A percentile compares a stretch with the other conserved stretches of the same genome.
Conservation (phyloP, 2,797 vertebrate genomes). For the Phoebastria nigripes region DNA sequence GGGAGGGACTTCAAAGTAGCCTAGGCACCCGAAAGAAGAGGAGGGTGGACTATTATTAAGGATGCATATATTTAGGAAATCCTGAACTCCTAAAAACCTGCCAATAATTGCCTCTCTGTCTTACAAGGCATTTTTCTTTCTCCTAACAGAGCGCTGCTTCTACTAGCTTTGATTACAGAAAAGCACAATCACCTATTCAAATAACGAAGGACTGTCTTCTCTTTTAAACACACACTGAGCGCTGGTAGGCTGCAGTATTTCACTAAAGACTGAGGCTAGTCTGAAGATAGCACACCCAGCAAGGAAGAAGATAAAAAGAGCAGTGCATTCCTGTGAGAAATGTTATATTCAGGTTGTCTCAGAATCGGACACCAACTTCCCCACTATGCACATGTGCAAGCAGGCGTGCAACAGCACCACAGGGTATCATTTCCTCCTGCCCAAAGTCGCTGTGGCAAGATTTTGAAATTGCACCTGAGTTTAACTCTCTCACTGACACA, state of each 20-base stretch:
- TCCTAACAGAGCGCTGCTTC: neutral
- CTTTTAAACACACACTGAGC: neutral
- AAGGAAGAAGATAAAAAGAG: slow-evolving; percentile 3
- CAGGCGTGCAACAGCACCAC: fast-evolving
- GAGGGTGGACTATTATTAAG: neutral
- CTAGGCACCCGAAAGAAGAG: neutral
- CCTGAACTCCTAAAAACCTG: neutral
- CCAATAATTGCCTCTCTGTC: neutral
- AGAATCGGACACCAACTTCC: slow-evolving; percentile 8
- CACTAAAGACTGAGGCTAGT: neutral
- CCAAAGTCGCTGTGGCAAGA: neutral
- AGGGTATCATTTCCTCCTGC: neutral
- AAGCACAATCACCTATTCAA: neutral
- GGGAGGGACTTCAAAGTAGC: neutral
- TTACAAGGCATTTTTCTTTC: neutral
- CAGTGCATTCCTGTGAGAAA: neutral
- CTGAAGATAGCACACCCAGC: neutral
- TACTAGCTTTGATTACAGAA: neutral
- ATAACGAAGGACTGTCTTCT: neutral
- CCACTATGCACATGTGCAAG: fast-evolving
- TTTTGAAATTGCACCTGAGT: neutral
- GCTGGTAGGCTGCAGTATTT: neutral
- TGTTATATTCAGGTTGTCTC: neutral
- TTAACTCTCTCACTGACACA: neutral
- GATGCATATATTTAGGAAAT: neutral